Evolutionary conservation across 2,888 invertebrate genomes (phyloP).

Genomic region (Meiosimyza platycephala): DNA sequence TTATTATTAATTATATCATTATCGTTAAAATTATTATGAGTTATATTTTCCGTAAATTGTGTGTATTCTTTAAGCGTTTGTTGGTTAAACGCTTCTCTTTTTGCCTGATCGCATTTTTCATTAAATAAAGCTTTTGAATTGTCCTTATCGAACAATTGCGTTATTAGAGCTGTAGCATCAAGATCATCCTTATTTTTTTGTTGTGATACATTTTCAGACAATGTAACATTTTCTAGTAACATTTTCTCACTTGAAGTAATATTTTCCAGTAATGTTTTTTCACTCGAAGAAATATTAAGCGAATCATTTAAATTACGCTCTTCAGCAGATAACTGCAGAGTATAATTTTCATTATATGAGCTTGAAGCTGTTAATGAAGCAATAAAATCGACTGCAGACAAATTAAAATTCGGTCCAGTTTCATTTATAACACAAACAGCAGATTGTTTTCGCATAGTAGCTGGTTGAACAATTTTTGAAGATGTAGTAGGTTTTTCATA

Average conservation of each 20-base stretch:
- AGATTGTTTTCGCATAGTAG: conserved; percentile 5
- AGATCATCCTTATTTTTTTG: not conserved
- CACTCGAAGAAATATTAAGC: conserved; percentile 42
- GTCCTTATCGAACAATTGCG: conserved; percentile 6
- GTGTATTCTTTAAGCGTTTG: no score
- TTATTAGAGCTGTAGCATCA: conserved; percentile 25
- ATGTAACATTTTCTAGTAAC: no score
- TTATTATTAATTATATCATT: no score
- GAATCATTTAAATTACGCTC: conserved; percentile 55
- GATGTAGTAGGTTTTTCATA: no score
- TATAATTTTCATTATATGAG: conserved; percentile 43
- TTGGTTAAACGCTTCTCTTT: not conserved
- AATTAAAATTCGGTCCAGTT: conserved; percentile 24
- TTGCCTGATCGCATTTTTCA: not conserved
- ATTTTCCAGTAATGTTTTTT: no score
- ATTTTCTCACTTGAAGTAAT: no score
- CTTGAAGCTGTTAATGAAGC: conserved; percentile 50
- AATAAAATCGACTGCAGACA: conserved; percentile 60
- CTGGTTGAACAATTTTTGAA: not conserved
- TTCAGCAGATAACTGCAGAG: conserved; percentile 54
- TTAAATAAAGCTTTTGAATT: not conserved
- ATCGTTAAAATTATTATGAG: no score
- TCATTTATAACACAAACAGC: conserved; percentile 41
- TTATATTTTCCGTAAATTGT: no score
- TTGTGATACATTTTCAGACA: no score